Evolutionary conservation across 2,888 invertebrate species (phyloP), one percentile per base, ranked within the genome.

Genomic region (Odontomyia ornata): DNA sequence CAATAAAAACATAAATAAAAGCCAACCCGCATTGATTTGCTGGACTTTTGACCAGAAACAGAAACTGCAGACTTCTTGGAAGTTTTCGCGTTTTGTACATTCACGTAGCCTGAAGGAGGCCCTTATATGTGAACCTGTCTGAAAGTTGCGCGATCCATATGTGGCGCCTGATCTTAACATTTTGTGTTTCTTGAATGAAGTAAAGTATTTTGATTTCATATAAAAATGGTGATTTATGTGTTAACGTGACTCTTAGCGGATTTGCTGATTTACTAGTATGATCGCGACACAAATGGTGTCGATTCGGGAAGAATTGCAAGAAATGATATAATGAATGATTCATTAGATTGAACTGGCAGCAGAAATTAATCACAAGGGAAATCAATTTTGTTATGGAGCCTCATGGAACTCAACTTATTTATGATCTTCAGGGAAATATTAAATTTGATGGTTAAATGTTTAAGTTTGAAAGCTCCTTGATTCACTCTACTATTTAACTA

Each of bases 41-140:
- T n/a, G 30, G 1, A 64, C 7, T 9, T 4, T 21, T 60, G 23
- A 18, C 57, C 57, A 60, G 25, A 60, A 60, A 60, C 57, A 25
- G 57, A 60, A 60, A 60, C 2, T 60, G 18, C 57, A 60, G 23
- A 60, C 57, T 60, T 9, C 57, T 21, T 60, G 23, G 18, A 60
- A 60, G 57, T 60, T 18, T 43, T 47, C 72, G 21, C 30, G 28
- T 30, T 30, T 15, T 21, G 46, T 4, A 25, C 47, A 46, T 69
- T 69, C 1, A 47, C 13, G 56, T 30, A 28, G 72, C n/a, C 36
- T 56, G 25, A 30, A 72, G 25, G 30, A 52, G 23, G 5, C n/a
- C 72, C 72, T 72, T 72, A 72, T 72, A 72, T 30, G 72, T 72
- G 57, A 56, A 72, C 72, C 30, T 56, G 72, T 72, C 72, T 30